phyloP scores from a whole-genome alignment of 23 tunicate genomes.

The Phallusia fumigata region DNA sequence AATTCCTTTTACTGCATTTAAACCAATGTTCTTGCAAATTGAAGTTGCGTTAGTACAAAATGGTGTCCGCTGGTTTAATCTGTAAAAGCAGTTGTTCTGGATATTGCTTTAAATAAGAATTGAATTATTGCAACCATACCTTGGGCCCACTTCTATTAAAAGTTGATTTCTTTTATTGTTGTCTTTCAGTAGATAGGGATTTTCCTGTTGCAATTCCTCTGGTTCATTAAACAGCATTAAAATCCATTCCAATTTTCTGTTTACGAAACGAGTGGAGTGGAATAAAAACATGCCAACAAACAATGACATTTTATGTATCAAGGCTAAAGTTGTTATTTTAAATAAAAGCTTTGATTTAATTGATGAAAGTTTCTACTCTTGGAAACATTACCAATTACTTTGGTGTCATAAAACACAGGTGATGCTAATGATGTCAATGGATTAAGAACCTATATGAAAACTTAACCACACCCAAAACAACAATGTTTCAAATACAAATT shows the following conservation, averaged over 20 bases:
- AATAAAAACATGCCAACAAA: too few relatives aligned
- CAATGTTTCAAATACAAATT: too few relatives aligned
- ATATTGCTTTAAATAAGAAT: background rate
- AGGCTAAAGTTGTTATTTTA: too few relatives aligned
- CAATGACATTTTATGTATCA: too few relatives aligned
- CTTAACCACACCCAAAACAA: too few relatives aligned
- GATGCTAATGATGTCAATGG: too few relatives aligned
- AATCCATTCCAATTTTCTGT: constrained; percentile 34
- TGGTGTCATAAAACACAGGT: too few relatives aligned
- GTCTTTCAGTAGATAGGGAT: background rate
- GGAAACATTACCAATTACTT: too few relatives aligned
- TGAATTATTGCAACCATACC: background rate
- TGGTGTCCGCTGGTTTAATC: constrained; percentile 59
- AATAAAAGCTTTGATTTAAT: too few relatives aligned
- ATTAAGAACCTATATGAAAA: too few relatives aligned
- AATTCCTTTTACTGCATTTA: constrained; percentile 32
- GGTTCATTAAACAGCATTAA: constrained; percentile 12
- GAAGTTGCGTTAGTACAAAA: constrained; percentile 77
- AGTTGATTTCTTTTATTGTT: constrained; percentile 5
- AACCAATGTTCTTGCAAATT: constrained; percentile 46
- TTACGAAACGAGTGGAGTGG: background rate
- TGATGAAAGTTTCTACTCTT: too few relatives aligned
- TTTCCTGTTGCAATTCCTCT: background rate
- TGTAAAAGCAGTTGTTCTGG: too few relatives aligned
- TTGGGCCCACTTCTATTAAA: constrained; percentile 71